Base-by-base conservation (phyloP, 2,888 invertebrate genomes). In the Biston stratarius region DNA sequence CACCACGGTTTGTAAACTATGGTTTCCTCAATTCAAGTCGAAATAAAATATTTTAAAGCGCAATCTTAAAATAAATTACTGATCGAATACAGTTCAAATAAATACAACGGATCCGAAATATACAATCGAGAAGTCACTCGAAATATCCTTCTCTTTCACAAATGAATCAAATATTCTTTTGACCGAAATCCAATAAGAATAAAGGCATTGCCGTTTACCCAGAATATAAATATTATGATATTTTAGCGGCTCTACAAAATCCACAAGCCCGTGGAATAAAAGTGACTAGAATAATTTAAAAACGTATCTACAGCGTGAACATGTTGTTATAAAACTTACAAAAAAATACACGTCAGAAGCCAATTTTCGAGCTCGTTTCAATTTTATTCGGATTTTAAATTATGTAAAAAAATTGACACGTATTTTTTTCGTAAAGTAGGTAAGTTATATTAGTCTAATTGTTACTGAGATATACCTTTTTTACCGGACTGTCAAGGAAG, bases 121-220 rank as follows among this genome's bases (percentile, higher is more conserved):
- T 45, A 36, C 36, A 52, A 60, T 38, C 53, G 60, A 48, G 52
- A 47, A 64, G 36, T 36, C 36, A 38, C 24, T 51, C 11, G n/a
- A 59, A 61, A 64, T 44, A 59, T 67, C 52, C 60, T 61, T 59
- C 59, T 48, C 36, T 49, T 67, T 69, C 55, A 61, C 64, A 61
- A 65, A 67, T 53, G 61, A 71, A 71, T 69, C 69, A 71, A 71
- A 73, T 69, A 71, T 71, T 71, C 73, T 60, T 68, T 61, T 53
- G 62, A 68, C 63, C 61, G 47, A 73, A 73, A 69, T 62, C 63
- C 67, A 73, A 73, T 71, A 73, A 61, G 64, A 57, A 49, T 67
- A 42, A 61, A 42, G 53, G 60, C 59, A 59, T 67, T 67, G 62
- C 58, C 57, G 48, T 15, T 45, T 48, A 55, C 51, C 42, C 52